Conservation (phyloP, 2,797 vertebrate genomes). For the Brachymystax lenok region DNA sequence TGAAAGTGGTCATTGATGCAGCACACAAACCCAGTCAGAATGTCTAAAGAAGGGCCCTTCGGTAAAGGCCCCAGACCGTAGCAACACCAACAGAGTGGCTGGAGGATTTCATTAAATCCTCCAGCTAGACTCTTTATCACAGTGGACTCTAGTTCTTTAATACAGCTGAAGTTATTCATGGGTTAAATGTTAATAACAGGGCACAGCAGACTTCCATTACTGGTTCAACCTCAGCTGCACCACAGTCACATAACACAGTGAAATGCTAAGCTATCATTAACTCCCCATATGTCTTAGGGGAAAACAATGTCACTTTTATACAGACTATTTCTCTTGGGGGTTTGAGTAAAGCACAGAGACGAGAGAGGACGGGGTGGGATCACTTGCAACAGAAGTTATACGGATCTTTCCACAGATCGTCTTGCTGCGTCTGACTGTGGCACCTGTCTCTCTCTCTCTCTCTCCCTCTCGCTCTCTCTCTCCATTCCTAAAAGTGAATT, state of each 20-base stretch:
- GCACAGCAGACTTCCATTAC: conserved; percentile 56
- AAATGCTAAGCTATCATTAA: conserved; percentile 33
- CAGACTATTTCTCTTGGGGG: conserved; percentile 51
- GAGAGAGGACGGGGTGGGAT: conserved; percentile 45
- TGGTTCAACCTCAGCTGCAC: conserved; percentile 51
- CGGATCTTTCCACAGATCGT: conserved; percentile 63
- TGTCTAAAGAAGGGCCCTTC: conserved; percentile 52
- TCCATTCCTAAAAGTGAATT: conserved; percentile 52
- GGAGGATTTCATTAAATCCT: conserved; percentile 70
- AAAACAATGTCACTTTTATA: conserved; percentile 58
- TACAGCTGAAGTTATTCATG: conserved; percentile 56
- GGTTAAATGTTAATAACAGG: conserved; percentile 64
- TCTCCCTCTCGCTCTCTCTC: background rate
- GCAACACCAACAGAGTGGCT: conserved; percentile 39
- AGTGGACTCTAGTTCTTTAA: conserved; percentile 58
- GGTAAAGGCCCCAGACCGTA: conserved; percentile 44
- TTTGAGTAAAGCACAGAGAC: conserved; percentile 34
- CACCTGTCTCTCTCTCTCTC: background rate
- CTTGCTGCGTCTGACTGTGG: conserved; percentile 47
- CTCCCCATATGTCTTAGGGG: conserved; percentile 46
- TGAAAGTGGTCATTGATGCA: conserved; percentile 63
- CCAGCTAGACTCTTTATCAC: conserved; percentile 56
- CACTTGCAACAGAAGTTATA: conserved; percentile 45
- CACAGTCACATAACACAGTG: conserved; percentile 40
- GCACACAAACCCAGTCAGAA: conserved; percentile 48